Evolutionary conservation across 2,888 invertebrate genomes (phyloP).

Genomic region (Polyploca ridens): DNA sequence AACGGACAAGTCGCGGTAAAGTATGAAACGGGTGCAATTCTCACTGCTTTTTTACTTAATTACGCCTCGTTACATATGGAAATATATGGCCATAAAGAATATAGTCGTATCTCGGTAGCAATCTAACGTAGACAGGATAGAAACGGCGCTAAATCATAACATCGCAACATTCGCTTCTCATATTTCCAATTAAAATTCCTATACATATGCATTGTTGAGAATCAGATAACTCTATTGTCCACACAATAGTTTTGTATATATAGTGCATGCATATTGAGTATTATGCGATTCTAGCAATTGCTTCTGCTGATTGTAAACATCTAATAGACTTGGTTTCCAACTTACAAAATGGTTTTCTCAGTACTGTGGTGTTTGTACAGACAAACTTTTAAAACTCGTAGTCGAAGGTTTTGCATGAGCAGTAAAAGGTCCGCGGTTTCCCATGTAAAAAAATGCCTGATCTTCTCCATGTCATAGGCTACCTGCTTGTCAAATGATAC

Average conservation of each 20-base stretch:
- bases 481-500: too few species aligned
- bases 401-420: too few species aligned
- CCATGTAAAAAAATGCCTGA: too few species aligned
- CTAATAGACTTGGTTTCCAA: slow-evolving; percentile 21
- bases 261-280: slow-evolving; percentile 46
- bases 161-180: slow-evolving; percentile 63
- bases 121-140: slow-evolving; percentile 55
- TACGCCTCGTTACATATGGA: slow-evolving; percentile 53
- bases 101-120: slow-evolving; percentile 46
- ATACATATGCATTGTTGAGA: slow-evolving; percentile 72
- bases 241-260: slow-evolving; percentile 64
- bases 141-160: slow-evolving; percentile 63
- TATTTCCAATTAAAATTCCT: slow-evolving; percentile 82
- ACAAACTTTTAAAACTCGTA: background rate
- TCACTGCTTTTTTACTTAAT: slow-evolving; percentile 49
- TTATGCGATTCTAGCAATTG: slow-evolving; percentile 67
- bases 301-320: slow-evolving; percentile 56
- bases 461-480: too few species aligned
- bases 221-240: slow-evolving; percentile 80
- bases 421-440: too few species aligned
- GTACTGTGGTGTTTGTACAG: background rate
- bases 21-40: slow-evolving; percentile 34
- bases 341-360: background rate
- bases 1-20: background rate
- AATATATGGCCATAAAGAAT: slow-evolving; percentile 59